Evolutionary conservation across 2,113 vertebrate genomes (phyloP).

Genomic region (Pseudopipra pipra): DNA sequence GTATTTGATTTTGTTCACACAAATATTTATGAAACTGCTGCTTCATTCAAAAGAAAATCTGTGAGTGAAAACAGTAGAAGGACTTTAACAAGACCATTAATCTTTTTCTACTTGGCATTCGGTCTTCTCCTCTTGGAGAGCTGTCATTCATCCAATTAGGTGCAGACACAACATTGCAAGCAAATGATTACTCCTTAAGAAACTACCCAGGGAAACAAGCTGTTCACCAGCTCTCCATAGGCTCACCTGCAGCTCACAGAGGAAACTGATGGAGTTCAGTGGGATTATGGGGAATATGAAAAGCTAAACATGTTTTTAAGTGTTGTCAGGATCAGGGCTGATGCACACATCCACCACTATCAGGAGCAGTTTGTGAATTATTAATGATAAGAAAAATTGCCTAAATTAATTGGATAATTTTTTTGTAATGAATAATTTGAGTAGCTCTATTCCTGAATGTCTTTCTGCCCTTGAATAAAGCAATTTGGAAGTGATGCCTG

Average conservation of each 20-base stretch:
- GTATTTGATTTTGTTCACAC: background rate
- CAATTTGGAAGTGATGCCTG: constrained; percentile 51
- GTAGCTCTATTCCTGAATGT: constrained; percentile 53
- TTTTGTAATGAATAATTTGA: constrained; percentile 62
- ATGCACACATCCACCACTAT: background rate
- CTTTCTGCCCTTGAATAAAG: constrained; percentile 74
- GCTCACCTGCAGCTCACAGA: constrained; percentile 10
- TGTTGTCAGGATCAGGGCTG: constrained; percentile 33
- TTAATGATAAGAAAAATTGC: constrained; percentile 49
- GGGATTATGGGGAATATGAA: constrained; percentile 13
- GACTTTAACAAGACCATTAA: background rate
- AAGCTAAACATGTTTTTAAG: constrained; percentile 27
- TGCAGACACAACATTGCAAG: background rate
- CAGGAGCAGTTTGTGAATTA: constrained; percentile 49
- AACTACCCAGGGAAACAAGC: background rate
- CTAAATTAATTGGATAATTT: constrained; percentile 68
- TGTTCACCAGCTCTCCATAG: background rate
- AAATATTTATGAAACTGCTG: background rate
- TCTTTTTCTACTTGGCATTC: background rate
- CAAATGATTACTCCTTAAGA: background rate
- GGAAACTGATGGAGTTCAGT: constrained; percentile 14
- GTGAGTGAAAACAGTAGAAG: background rate
- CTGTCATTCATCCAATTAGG: background rate
- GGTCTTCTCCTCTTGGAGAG: background rate
- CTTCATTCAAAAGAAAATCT: background rate